Evolutionary conservation across 2,888 invertebrate genomes (phyloP).

Genomic region (Lampropteryx suffumata): DNA sequence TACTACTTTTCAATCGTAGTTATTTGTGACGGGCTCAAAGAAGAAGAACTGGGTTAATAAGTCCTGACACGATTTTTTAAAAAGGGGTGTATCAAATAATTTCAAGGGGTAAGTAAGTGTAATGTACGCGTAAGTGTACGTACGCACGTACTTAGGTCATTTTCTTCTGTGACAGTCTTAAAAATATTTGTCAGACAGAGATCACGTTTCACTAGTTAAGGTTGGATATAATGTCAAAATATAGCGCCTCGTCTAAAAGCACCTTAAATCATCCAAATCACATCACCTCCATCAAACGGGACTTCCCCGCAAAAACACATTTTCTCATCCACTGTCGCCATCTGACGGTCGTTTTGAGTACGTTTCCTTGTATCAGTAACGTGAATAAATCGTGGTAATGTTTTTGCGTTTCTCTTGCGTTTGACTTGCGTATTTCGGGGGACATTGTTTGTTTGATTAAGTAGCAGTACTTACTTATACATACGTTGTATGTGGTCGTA

Average conservation of each 20-base stretch:
- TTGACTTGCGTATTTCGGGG: conserved; percentile 17
- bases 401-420: conserved; percentile 28
- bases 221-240: background rate
- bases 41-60: no score
- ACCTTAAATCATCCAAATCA: background rate
- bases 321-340: conserved; percentile 8
- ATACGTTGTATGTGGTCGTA: no score
- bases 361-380: conserved; percentile 51
- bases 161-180: no score
- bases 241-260: background rate
- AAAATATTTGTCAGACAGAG: no score
- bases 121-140: no score
- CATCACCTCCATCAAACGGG: background rate
- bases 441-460: conserved; percentile 26
- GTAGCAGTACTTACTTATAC: no score
- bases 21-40: no score
- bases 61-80: no score
- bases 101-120: no score
- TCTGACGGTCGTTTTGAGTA: conserved; percentile 39
- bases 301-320: background rate
- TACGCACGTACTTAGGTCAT: no score
- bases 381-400: conserved; percentile 46
- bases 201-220: no score
- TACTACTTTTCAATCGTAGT: background rate
- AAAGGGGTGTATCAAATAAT: no score